Evolutionary conservation across 2,888 invertebrate species (phyloP).

Genomic region (Lysandra bellargus): DNA sequence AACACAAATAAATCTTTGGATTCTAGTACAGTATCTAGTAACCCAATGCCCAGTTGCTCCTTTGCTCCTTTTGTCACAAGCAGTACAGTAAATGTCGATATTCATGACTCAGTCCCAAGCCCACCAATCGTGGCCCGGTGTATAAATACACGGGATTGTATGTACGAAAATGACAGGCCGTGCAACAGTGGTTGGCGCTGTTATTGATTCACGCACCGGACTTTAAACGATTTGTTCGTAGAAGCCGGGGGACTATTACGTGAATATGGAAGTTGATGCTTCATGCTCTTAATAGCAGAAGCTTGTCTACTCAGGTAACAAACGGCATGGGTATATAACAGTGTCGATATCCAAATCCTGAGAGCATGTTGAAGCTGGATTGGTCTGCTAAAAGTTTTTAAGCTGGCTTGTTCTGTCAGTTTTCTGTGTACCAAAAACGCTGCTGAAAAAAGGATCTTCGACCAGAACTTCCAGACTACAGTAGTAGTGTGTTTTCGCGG

Average conservation of each 20-base stretch:
- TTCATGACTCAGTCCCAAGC: conserved; percentile 26
- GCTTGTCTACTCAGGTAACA: too few relatives aligned
- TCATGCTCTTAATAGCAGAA: background rate
- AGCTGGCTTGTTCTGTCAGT: too few relatives aligned
- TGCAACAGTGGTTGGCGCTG: conserved; percentile 35
- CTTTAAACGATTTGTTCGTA: conserved; percentile 61
- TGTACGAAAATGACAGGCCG: conserved; percentile 37
- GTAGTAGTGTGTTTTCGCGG: too few relatives aligned
- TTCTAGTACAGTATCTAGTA: background rate
- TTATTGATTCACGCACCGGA: conserved; percentile 51
- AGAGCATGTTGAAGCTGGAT: too few relatives aligned
- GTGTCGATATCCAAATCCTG: background rate
- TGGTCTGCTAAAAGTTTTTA: too few relatives aligned
- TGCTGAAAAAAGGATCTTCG: too few relatives aligned
- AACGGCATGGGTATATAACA: too few relatives aligned
- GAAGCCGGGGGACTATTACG: conserved; percentile 47
- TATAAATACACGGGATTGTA: conserved; percentile 32
- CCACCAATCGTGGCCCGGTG: conserved; percentile 29
- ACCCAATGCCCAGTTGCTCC: background rate
- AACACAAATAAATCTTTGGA: too few relatives aligned
- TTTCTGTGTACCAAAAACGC: too few relatives aligned
- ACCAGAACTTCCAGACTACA: too few relatives aligned
- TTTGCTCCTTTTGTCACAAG: background rate
- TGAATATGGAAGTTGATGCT: background rate
- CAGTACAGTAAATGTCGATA: conserved; percentile 19